Conservation (phyloP, 2,888 invertebrate species). For the Drosophila flavopinicola region DNA sequence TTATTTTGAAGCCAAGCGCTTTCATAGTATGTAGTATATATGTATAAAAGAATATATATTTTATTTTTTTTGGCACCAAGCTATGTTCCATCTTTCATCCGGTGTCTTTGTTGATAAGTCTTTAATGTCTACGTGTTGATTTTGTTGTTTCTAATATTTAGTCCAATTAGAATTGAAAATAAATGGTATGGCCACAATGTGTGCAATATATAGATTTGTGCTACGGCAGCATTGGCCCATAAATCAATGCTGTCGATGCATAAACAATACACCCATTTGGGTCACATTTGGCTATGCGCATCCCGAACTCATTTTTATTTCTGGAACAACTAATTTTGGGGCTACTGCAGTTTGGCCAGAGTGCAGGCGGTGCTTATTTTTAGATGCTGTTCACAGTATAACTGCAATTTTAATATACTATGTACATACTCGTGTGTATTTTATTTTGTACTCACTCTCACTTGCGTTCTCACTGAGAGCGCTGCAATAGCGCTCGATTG, state of each 20-base stretch:
- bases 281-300: slow-evolving; percentile 46
- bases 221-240: slow-evolving; percentile 18
- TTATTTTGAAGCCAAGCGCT: slow-evolving; percentile 1
- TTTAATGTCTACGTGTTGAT: slow-evolving; percentile 35
- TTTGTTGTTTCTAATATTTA: slow-evolving; percentile 1
- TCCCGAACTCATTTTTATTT: slow-evolving; percentile 61
- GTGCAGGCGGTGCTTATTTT: slow-evolving; percentile 48
- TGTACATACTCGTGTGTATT: not conserved
- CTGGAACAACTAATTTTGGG: slow-evolving; percentile 58
- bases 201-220: slow-evolving; percentile 8
- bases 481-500: slow-evolving; percentile 16
- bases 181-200: slow-evolving; percentile 5
- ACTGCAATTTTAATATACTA: slow-evolving; percentile 16
- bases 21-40: not conserved
- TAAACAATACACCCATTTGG: slow-evolving; percentile 52
- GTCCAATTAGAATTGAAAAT: not conserved
- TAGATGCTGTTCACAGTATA: slow-evolving; percentile 15
- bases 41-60: slow-evolving; percentile 3
- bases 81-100: slow-evolving; percentile 56
- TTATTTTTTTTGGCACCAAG: slow-evolving; percentile 36
- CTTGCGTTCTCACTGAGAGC: slow-evolving; percentile 20
- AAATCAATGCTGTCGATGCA: slow-evolving; percentile 35
- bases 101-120: slow-evolving; percentile 56
- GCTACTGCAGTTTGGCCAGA: slow-evolving; percentile 33
- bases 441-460: slow-evolving; percentile 46